Percentiles rank a stretch among this genome's conserved stretches.
Evolutionary conservation across 2,888 invertebrate genomes (phyloP).

Genomic region (Aphidius colemani): DNA sequence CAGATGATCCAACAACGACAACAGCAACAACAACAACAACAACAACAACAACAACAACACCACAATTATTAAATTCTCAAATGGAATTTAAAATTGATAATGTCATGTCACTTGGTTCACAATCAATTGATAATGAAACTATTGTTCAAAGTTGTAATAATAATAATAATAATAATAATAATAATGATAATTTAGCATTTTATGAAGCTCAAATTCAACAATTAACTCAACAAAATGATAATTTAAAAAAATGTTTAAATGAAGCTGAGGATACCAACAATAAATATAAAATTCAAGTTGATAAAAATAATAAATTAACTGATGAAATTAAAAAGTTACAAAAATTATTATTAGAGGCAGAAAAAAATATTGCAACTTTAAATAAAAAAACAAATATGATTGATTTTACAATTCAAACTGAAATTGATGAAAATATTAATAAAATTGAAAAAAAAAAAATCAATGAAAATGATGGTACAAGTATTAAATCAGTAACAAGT

Average conservation of each 20-base stretch:
- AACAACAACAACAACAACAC: conserved; percentile 11
- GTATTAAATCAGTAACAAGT: conserved; percentile 43
- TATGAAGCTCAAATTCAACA: conserved; percentile 32
- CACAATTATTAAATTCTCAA: background rate
- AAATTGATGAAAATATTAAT: conserved; percentile 35
- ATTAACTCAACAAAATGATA: conserved; percentile 44
- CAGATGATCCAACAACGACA: background rate
- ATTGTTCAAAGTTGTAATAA: background rate
- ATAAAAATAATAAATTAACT: conserved; percentile 17
- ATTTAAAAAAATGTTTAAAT: conserved; percentile 47
- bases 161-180: background rate
- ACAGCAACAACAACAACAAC: conserved; percentile 1
- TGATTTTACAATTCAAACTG: conserved; percentile 13
- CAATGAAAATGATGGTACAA: conserved; percentile 25
- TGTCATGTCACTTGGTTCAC: background rate
- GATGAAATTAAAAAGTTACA: conserved; percentile 32
- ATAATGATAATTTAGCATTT: conserved; percentile 2
- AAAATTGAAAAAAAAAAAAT: conserved; percentile 38
- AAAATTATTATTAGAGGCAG: conserved; percentile 32
- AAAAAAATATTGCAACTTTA: conserved; percentile 3
- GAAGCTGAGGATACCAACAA: conserved; percentile 27
- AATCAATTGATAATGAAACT: background rate
- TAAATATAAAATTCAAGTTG: too few species aligned
- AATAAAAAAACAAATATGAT: background rate
- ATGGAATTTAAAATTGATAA: conserved; percentile 10